Conservation (phyloP, 2,797 vertebrate species). For the Enteromius unitaeniatus region DNA sequence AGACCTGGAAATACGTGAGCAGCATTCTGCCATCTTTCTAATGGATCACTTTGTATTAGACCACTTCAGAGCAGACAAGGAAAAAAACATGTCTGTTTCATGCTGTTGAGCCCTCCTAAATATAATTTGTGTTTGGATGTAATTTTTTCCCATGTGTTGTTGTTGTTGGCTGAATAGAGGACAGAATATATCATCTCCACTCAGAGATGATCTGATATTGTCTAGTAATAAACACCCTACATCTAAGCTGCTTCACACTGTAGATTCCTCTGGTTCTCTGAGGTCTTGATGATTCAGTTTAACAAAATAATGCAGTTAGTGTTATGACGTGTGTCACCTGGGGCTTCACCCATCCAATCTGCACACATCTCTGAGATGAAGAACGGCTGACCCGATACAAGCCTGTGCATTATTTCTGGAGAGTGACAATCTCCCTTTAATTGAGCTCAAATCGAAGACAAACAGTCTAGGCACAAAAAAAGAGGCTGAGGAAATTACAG, state of each 20-base stretch:
- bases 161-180: neutral
- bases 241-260: slow-evolving; percentile 21
- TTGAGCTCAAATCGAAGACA: slow-evolving; percentile 29
- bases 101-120: neutral
- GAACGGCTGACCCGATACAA: neutral
- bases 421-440: too few relatives aligned
- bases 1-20: neutral
- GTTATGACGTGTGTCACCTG: slow-evolving; percentile 13
- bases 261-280: slow-evolving; percentile 32
- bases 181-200: neutral
- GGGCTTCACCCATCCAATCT: slow-evolving; percentile 26
- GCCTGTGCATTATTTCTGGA: too few relatives aligned
- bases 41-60: neutral
- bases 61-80: neutral
- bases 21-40: neutral
- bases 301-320: slow-evolving; percentile 40
- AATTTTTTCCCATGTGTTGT: neutral
- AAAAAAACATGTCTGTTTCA: neutral
- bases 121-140: neutral
- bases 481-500: slow-evolving; percentile 24
- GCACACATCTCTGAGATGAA: neutral
- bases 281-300: slow-evolving; percentile 46
- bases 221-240: neutral
- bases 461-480: slow-evolving; percentile 11
- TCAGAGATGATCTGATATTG: neutral